These are phyloP conservation scores for Microtus oregoni DNA, from an alignment of 2,113 vertebrate genomes.

Conservation along the genomic window DNA sequence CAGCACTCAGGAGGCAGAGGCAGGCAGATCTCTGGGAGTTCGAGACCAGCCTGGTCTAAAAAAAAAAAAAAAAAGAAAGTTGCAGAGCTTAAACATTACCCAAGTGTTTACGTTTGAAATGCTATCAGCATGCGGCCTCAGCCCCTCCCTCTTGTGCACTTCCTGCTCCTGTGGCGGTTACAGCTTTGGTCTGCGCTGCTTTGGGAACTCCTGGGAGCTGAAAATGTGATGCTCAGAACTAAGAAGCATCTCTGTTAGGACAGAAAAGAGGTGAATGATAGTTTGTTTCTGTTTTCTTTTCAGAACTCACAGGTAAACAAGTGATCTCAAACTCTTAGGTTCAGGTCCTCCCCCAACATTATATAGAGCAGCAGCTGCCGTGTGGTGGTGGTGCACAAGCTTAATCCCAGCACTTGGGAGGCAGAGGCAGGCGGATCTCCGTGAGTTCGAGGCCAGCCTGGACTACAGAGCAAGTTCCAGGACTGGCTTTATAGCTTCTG, in stretches of 20 bases:
- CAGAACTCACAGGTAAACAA: background rate
- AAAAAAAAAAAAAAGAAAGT: background rate
- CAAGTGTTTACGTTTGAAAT: background rate
- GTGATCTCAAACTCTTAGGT: background rate
- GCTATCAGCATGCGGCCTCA: no score
- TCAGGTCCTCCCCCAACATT: background rate
- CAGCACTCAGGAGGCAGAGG: no score
- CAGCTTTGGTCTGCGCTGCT: background rate
- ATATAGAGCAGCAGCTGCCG: background rate
- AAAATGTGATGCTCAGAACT: background rate
- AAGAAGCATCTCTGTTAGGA: background rate
- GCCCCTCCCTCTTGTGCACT: background rate
- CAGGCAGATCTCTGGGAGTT: no score
- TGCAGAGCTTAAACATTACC: background rate
- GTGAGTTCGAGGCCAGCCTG: no score
- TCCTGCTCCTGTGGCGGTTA: background rate
- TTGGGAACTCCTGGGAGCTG: background rate
- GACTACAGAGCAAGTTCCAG: no score
- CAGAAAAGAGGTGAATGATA: background rate
- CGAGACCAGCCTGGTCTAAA: no score
- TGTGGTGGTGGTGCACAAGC: background rate
- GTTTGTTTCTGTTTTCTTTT: background rate
- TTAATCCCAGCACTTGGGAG: no score
- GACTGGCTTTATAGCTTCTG: no score
- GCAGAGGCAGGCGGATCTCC: no score